Evolutionary conservation across 2,888 invertebrate species (phyloP), one percentile per base, ranked within the genome.

Genomic region (Vanessa cardui): DNA sequence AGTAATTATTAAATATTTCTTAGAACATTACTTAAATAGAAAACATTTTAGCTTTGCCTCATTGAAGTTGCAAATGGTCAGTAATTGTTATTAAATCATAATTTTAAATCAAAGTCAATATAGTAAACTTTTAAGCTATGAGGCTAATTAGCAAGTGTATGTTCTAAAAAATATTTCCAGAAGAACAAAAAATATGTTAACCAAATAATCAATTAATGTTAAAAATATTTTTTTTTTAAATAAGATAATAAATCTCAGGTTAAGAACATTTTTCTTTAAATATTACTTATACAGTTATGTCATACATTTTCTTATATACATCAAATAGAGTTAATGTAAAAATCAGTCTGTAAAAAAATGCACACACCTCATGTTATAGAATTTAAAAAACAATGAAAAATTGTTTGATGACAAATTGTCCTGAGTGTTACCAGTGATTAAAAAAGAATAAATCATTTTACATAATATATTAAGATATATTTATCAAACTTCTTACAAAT

Each of bases 341-440:
- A 64, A 66, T 68, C 71, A 71, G 71, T 68, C 71, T 63, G 56
- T 71, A 50, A 63, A 50, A 64, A 58, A 68, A 66, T 39, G 20
- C 39, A 39, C 39, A 39, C 12, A 9, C 39, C 12, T 39, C 39
- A 39, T 3, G 39, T 12, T 12, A 39, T 39, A 2, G 12, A 39
- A 39, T 39, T 12, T 12, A 39, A 12, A 39, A 39, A 39, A 39
- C 12, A 39, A 39, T 4, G 3, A 8, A 4, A 12, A 12, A 12
- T 39, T 39, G 12, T 39, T 39, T 4, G 12, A 39, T 39, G 9
- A 12, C 12, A 33, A 18, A 31, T 20, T n/a, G 12, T 50, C 12
- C 9, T 50, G 7, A 58, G 20, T 44, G 9, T 44, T 58, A 8
- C 52, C n/a, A 54, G 31, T 44, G 15, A 20, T 58, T 20, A 58